Conservation (phyloP, 2,113 vertebrate species). For the Athene cunicularia region DNA sequence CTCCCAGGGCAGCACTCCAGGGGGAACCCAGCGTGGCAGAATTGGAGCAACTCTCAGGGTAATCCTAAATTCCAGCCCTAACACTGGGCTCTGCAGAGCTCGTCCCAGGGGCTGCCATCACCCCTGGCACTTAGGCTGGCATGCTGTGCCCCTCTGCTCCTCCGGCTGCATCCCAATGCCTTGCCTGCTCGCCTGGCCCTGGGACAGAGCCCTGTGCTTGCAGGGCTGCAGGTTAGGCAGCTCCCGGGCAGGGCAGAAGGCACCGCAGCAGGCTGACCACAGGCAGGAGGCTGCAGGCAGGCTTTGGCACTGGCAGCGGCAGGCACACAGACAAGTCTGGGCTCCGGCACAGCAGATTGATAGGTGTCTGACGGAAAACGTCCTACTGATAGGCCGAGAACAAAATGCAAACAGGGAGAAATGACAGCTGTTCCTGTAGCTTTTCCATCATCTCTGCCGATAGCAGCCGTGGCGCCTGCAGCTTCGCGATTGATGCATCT, state of each 20-base stretch:
- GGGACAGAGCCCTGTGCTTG: accelerated
- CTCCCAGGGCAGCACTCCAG: background rate
- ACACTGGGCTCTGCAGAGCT: background rate
- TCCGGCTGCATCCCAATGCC: background rate
- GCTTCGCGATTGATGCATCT: slow-evolving; percentile 56
- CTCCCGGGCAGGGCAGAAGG: background rate
- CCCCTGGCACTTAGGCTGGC: accelerated
- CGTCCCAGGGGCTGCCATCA: accelerated
- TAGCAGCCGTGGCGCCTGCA: slow-evolving; percentile 55
- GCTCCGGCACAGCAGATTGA: slow-evolving; percentile 26
- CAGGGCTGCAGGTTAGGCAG: background rate
- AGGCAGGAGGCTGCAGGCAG: background rate
- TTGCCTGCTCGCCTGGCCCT: background rate
- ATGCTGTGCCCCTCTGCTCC: background rate
- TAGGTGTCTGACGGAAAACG: slow-evolving; percentile 59
- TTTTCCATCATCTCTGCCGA: slow-evolving; percentile 66
- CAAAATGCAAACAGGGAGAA: slow-evolving; percentile 66
- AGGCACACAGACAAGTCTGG: background rate
- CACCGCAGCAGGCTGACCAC: accelerated
- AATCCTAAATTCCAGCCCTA: background rate
- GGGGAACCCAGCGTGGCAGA: background rate
- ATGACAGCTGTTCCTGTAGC: slow-evolving; percentile 72
- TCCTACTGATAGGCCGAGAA: slow-evolving; percentile 59
- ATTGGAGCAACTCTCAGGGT: accelerated
- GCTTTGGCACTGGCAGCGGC: background rate